A percentile compares a stretch with the other conserved stretches of the same genome.
These are phyloP conservation scores for Scaptomyza flava DNA, from an alignment of 2,888 invertebrate genomes.

Conservation along the genomic window DNA sequence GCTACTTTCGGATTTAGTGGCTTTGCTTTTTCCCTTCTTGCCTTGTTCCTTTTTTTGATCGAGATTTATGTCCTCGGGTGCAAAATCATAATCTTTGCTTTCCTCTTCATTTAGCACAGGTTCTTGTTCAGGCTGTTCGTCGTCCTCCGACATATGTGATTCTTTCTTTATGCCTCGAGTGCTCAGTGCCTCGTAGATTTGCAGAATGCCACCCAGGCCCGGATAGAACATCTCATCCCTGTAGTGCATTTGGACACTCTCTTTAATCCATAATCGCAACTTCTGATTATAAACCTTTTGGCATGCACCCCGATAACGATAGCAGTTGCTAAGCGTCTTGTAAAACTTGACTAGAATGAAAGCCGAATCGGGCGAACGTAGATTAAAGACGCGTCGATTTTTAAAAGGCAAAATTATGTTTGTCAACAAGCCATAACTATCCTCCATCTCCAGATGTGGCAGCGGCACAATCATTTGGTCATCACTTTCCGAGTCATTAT, in stretches of 20 bases:
- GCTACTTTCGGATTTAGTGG: neutral
- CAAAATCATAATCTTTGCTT: conserved; percentile 34
- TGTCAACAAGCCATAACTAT: conserved; percentile 65
- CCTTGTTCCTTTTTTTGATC: conserved; percentile 2
- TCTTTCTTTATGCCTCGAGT: neutral
- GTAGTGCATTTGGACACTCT: conserved; percentile 78
- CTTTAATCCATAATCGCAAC: conserved; percentile 79
- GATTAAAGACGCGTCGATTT: conserved; percentile 78
- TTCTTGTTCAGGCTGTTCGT: neutral
- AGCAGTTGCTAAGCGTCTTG: conserved; percentile 78
- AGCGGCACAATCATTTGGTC: conserved; percentile 80
- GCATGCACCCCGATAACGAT: conserved; percentile 73
- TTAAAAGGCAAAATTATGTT: conserved; percentile 83
- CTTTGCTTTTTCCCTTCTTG: neutral
- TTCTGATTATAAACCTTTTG: conserved; percentile 76
- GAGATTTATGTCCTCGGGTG: conserved; percentile 10
- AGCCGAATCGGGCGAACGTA: conserved; percentile 73
- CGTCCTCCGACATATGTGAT: neutral
- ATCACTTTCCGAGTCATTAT: conserved; percentile 60
- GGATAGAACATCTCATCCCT: conserved; percentile 82
- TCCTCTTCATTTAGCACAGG: conserved; percentile 11
- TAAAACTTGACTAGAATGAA: conserved; percentile 81
- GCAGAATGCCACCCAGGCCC: conserved; percentile 81
- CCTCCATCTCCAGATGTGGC: conserved; percentile 78
- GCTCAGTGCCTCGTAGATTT: conserved; percentile 71